Percentiles rank a stretch among this genome's conserved stretches.
phyloP scores from a whole-genome alignment of 1,140 invertebrate genomes.

The Protaetia brevitarsis region DNA sequence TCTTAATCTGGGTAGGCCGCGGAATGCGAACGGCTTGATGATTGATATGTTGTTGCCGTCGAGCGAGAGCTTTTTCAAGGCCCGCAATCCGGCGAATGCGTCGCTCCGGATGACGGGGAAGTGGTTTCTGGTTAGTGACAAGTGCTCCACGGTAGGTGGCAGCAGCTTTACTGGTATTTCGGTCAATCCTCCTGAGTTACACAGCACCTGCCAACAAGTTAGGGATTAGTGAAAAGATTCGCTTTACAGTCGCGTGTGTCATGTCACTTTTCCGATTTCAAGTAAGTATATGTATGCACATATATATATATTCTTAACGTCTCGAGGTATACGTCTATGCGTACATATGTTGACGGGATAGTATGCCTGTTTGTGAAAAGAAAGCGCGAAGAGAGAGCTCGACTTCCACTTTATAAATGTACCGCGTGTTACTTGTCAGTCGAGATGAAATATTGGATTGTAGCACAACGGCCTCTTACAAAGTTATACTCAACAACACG shows the following conservation, averaged over 20 bases:
- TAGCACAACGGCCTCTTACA: not conserved
- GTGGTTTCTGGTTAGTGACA: constrained; percentile 77
- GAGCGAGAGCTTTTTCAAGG: constrained; percentile 68
- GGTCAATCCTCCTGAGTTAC: constrained; percentile 75
- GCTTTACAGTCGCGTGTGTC: not conserved
- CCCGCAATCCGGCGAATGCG: constrained; percentile 69
- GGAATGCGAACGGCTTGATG: constrained; percentile 79
- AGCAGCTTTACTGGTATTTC: constrained; percentile 72
- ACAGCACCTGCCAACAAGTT: constrained; percentile 65
- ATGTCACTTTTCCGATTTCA: not conserved
- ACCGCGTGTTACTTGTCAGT: not conserved
- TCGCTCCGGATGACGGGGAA: constrained; percentile 73
- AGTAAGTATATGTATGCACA: not conserved
- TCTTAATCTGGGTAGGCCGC: constrained; percentile 68
- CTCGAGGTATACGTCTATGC: not conserved
- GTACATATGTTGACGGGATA: too few species aligned
- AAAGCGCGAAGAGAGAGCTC: not conserved
- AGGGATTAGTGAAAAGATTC: constrained; percentile 24
- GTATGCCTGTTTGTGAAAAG: too few species aligned
- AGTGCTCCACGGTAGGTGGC: constrained; percentile 70
- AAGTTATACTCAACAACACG: not conserved
- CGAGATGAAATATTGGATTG: constrained; percentile 8
- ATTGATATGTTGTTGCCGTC: constrained; percentile 77
- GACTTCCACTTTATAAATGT: constrained; percentile 8
- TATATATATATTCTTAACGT: not conserved